Percentiles rank a stretch among this genome's conserved stretches.
Evolutionary conservation across 2,797 vertebrate genomes (phyloP).

Genomic region (Danio jaintianensis): DNA sequence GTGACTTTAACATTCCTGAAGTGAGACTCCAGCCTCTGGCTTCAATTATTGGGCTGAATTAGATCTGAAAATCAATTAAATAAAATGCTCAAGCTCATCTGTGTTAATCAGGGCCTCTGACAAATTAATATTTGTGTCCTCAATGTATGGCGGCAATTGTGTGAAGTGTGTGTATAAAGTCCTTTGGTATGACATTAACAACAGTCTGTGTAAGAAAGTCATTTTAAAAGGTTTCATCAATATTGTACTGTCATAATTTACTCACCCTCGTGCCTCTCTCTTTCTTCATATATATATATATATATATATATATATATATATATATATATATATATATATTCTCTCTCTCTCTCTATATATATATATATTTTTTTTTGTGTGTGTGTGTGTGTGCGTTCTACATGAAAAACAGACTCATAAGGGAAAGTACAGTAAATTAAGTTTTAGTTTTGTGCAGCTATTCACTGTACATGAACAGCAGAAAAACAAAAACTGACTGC

Average conservation of each 20-base stretch:
- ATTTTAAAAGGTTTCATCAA: background rate
- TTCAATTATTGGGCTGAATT: constrained; percentile 27
- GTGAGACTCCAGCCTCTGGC: constrained; percentile 31
- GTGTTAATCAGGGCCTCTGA: constrained; percentile 16
- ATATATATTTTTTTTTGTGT: too few relatives aligned
- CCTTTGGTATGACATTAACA: background rate
- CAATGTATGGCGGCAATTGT: background rate
- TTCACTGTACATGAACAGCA: too few relatives aligned
- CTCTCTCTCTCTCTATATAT: too few relatives aligned
- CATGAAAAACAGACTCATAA: too few relatives aligned
- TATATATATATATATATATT: too few relatives aligned
- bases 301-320: too few relatives aligned
- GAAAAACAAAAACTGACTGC: too few relatives aligned
- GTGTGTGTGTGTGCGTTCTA: too few relatives aligned
- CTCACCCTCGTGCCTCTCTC: background rate
- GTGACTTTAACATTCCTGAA: constrained; percentile 29
- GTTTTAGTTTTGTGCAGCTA: too few relatives aligned
- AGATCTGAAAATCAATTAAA: constrained; percentile 34
- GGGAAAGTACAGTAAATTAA: too few relatives aligned
- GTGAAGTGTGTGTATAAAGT: background rate
- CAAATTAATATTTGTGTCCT: constrained; percentile 20
- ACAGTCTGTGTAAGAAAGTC: background rate
- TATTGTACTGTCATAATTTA: background rate
- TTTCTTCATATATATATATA: too few relatives aligned
- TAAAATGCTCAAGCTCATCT: constrained; percentile 16